Evolutionary conservation across 2,797 vertebrate species (phyloP).

Genomic region (Rhyacichthys aspro): DNA sequence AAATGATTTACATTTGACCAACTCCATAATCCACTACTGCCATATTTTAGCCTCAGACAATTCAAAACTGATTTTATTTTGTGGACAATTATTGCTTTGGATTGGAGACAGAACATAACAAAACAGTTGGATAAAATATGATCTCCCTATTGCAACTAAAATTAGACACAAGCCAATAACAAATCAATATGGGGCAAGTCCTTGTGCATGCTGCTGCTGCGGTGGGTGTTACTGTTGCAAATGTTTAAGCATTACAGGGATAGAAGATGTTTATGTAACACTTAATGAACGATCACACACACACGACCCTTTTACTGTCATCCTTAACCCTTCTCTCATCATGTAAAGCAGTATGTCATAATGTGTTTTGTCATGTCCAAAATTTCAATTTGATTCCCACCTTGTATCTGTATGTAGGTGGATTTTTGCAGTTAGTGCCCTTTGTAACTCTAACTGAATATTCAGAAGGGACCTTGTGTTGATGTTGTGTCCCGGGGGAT

Average conservation of each 20-base stretch:
- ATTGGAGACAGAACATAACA: slow-evolving; percentile 39
- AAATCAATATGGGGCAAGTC: slow-evolving; percentile 47
- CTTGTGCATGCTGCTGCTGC: slow-evolving; percentile 25
- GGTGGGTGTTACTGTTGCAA: slow-evolving; percentile 32
- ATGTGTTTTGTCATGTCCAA: neutral
- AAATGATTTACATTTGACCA: slow-evolving; percentile 37
- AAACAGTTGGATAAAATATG: slow-evolving; percentile 9
- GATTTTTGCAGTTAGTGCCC: slow-evolving; percentile 34
- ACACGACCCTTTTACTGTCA: slow-evolving; percentile 12
- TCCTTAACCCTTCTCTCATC: slow-evolving; percentile 40
- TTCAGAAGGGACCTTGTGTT: slow-evolving; percentile 72
- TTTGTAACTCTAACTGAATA: slow-evolving; percentile 61
- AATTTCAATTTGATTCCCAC: slow-evolving; percentile 3
- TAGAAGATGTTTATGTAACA: slow-evolving; percentile 28
- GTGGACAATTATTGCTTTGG: slow-evolving; percentile 32
- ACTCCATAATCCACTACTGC: slow-evolving; percentile 23
- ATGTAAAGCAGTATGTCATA: neutral
- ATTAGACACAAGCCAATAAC: slow-evolving; percentile 21
- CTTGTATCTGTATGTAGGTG: slow-evolving; percentile 27
- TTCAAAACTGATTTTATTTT: slow-evolving; percentile 46
- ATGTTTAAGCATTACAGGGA: slow-evolving; percentile 35
- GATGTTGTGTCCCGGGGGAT: slow-evolving; percentile 72
- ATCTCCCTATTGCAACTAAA: slow-evolving; percentile 16
- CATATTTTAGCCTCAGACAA: slow-evolving; percentile 34
- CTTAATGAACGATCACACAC: slow-evolving; percentile 19